phyloP scores from a whole-genome alignment of 2,113 vertebrate genomes.

The Gopherus flavomarginatus region DNA sequence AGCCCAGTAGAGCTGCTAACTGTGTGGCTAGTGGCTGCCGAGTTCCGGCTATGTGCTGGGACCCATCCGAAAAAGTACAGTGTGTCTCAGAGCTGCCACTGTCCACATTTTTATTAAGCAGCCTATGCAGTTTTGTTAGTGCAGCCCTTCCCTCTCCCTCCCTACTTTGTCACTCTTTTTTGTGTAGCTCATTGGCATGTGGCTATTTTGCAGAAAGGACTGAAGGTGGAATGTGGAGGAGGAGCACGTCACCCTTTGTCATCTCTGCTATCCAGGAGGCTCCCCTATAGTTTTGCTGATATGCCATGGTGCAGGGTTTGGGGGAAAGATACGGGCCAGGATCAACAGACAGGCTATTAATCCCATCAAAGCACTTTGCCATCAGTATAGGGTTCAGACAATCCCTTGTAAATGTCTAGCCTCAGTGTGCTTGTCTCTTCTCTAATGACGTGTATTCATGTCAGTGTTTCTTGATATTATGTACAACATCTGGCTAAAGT shows the following conservation, averaged over 20 bases:
- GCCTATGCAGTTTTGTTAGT: background rate
- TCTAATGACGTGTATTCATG: background rate
- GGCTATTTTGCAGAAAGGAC: background rate
- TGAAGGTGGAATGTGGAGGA: background rate
- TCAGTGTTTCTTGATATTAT: background rate
- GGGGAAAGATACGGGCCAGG: accelerated
- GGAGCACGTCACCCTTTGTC: background rate
- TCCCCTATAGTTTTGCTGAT: background rate
- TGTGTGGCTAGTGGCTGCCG: background rate
- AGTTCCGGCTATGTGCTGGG: background rate
- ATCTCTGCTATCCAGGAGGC: background rate
- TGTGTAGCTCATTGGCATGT: background rate
- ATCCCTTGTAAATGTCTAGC: background rate
- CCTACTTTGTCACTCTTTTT: background rate
- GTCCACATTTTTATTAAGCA: background rate
- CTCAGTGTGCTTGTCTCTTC: background rate
- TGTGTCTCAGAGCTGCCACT: background rate
- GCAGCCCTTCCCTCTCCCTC: background rate
- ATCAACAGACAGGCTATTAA: accelerated
- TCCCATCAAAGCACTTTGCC: background rate
- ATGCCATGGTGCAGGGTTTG: background rate
- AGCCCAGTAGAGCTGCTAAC: background rate
- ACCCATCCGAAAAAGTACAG: background rate
- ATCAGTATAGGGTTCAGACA: background rate
- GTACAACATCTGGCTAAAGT: background rate